Base-by-base conservation (phyloP, 2,888 invertebrate species). In the Mesochorus sp. region DNA sequence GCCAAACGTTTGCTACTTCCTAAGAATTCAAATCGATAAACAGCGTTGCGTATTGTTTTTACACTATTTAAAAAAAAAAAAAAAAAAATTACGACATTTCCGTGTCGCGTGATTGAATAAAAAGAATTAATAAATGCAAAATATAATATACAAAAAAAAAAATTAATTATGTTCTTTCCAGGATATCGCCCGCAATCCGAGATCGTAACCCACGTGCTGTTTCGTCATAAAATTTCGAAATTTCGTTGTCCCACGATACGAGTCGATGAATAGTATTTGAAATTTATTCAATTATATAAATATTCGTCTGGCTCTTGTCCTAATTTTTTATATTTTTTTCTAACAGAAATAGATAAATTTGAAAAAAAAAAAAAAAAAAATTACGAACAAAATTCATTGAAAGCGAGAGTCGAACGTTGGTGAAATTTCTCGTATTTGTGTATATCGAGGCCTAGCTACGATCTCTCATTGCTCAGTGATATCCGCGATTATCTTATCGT, bases 1-100 rank as follows among this genome's bases (percentile, higher is more conserved):
- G 85, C 83, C 84, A 85, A 85, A 85, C 68, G 81, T 86, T 88
- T 85, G 83, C 83, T 85, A 87, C 83, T 85, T 85, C 83, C 73
- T 87, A 85, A 84, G 83, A 80, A 71, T 62, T 68, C 76, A 37
- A 76, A 70, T 71, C 67, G 59, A 62, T 72, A 62, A 42, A 67
- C 26, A 76, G 64, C 76, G 61, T 70, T 44, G 51, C 61, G 66
- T 77, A 72, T 17, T 44, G 68, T n/a, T n/a, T n/a, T n/a, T n/a
- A n/a, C n/a, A n/a, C n/a, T n/a, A 37, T 37, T n/a, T n/a, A 37
- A 37, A 37, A 12, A 4, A 4, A 12, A 37, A 37, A 37, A 37
- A 37, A 37, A 37, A 37, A 37, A 31, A 34, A n/a, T 17, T 17
- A 2, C 10, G 34, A 34, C 34, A 8, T 4, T 34, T 34, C 10